Evolutionary conservation across 2,113 vertebrate species (phyloP).

Genomic region (human (Homo sapiens)): DNA sequence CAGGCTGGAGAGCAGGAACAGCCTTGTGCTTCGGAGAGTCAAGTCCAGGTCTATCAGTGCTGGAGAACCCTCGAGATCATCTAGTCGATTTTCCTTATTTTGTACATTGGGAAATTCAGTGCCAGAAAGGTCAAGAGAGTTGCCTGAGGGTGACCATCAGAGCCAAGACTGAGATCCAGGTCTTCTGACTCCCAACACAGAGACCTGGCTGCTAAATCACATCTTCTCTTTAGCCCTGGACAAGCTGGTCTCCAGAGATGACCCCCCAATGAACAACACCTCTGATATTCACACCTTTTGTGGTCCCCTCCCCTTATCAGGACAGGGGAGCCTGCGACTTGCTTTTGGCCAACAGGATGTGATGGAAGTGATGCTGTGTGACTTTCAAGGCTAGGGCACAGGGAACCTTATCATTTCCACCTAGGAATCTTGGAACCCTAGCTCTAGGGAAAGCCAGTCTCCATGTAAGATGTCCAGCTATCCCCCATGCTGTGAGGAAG

Average conservation of each 20-base stretch:
- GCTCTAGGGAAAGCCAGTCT: neutral
- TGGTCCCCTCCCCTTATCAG: neutral
- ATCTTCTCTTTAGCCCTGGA: neutral
- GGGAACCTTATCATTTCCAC: neutral
- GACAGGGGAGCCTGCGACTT: neutral
- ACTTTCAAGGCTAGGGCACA: neutral
- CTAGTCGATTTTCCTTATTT: neutral
- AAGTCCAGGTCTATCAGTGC: neutral
- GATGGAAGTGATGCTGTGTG: fast-evolving
- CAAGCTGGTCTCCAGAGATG: neutral
- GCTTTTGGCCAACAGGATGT: neutral
- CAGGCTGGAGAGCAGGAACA: fast-evolving
- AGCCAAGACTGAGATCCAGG: neutral
- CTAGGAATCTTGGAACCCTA: neutral
- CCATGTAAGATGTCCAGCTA: neutral
- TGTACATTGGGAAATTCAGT: too few species aligned
- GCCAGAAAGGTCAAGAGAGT: neutral
- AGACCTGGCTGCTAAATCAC: neutral
- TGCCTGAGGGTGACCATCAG: neutral
- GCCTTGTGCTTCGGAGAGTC: neutral
- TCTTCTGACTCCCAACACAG: neutral
- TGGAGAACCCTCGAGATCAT: neutral
- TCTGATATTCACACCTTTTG: neutral
- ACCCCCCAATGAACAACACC: neutral
- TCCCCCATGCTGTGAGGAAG: neutral